A percentile compares a stretch with the other conserved stretches of the same genome.
These are phyloP conservation scores for Labia minor DNA, from an alignment of 2,888 invertebrate species.

Conservation along the genomic window DNA sequence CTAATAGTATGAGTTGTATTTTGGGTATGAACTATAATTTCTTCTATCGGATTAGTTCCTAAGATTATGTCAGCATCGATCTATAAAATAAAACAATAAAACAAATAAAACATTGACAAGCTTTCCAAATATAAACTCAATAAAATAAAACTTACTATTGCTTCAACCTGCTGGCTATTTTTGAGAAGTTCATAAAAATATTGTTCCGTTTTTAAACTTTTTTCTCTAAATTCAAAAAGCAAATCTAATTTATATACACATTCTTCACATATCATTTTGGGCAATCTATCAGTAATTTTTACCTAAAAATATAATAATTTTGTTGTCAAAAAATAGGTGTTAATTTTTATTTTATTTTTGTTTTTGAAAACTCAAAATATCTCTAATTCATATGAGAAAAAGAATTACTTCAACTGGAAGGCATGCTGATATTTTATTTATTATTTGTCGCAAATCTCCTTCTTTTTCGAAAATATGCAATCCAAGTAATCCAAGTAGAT, in stretches of 20 bases:
- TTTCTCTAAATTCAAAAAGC: constrained; percentile 45
- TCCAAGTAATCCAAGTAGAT: constrained; percentile 36
- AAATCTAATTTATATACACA: constrained; percentile 47
- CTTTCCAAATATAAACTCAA: no score
- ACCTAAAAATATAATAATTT: constrained; percentile 40
- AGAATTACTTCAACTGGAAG: constrained; percentile 43
- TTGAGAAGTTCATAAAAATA: constrained; percentile 15
- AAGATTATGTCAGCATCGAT: background rate
- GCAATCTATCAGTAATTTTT: constrained; percentile 43
- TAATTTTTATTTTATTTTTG: no score
- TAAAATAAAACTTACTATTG: no score
- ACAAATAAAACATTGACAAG: background rate
- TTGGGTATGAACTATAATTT: background rate
- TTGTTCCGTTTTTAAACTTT: constrained; percentile 42
- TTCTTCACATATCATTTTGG: constrained; percentile 47
- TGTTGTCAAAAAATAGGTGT: no score
- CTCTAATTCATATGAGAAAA: no score
- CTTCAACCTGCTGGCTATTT: background rate
- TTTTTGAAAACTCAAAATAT: no score
- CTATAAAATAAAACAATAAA: background rate
- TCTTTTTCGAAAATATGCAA: constrained; percentile 41
- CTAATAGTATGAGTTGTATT: background rate
- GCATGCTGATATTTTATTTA: constrained; percentile 46
- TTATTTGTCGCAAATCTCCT: constrained; percentile 41
- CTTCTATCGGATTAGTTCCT: background rate